These are phyloP conservation scores for Cyprinodon variegatus DNA, from an alignment of 2,113 vertebrate species.

Conservation along the genomic window DNA sequence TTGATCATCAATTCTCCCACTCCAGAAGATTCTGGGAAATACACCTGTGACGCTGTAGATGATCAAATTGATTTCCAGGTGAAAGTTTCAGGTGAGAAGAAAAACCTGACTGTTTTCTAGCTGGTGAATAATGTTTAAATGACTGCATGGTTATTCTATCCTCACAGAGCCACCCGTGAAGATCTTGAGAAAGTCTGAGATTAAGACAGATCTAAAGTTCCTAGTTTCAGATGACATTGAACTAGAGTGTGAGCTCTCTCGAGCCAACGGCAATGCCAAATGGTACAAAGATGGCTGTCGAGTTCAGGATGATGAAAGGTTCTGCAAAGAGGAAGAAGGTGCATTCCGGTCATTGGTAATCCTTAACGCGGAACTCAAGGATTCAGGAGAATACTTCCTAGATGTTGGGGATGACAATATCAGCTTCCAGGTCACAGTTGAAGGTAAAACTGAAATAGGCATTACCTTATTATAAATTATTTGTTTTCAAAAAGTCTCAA, in stretches of 20 bases:
- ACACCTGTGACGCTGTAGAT: conserved; percentile 78
- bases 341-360: conserved; percentile 82
- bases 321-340: conserved; percentile 88
- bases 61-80: conserved; percentile 84
- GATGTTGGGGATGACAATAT: conserved; percentile 85
- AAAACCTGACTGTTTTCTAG: not conserved
- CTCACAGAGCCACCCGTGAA: conserved; percentile 80
- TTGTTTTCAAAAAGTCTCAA: not conserved
- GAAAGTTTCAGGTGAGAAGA: conserved; percentile 83
- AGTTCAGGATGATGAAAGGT: conserved; percentile 81
- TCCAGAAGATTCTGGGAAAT: conserved; percentile 79
- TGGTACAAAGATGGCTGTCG: conserved; percentile 92
- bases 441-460: conserved; percentile 73
- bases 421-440: conserved; percentile 81
- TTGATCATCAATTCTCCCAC: conserved; percentile 71
- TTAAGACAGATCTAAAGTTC: conserved; percentile 67
- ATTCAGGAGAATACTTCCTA: conserved; percentile 90
- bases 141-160: not conserved
- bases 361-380: conserved; percentile 77
- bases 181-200: conserved; percentile 80
- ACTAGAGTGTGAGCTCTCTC: conserved; percentile 85
- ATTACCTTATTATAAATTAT: not conserved
- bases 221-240: conserved; percentile 81
- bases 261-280: conserved; percentile 68
- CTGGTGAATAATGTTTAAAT: not conserved